Conservation (phyloP, 2,113 vertebrate species). For the Caranx melampygus region DNA sequence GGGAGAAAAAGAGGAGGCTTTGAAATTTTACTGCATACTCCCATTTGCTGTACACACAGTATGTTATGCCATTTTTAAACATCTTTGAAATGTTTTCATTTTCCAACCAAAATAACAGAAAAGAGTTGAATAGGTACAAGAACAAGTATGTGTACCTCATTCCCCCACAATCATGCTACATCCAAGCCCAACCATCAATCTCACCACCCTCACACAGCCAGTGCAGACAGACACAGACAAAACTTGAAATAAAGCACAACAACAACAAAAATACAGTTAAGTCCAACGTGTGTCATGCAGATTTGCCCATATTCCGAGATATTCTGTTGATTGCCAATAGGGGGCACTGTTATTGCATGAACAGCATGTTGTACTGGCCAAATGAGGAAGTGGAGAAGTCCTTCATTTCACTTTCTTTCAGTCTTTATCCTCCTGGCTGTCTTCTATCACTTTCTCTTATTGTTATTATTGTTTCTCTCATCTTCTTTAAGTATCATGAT, state of each 20-base stretch:
- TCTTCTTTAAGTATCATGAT: neutral
- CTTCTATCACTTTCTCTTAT: neutral
- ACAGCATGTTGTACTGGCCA: neutral
- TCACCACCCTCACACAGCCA: neutral
- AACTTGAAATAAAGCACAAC: neutral
- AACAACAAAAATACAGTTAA: neutral
- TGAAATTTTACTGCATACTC: too few species aligned
- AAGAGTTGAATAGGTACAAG: neutral
- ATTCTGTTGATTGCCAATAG: constrained; percentile 38
- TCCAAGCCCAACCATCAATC: neutral
- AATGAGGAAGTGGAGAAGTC: constrained; percentile 6
- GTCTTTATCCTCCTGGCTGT: neutral
- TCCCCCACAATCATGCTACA: neutral
- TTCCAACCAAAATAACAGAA: neutral
- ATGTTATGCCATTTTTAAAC: too few species aligned
- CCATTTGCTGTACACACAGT: too few species aligned
- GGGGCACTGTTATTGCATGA: constrained; percentile 70
- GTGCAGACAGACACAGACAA: neutral
- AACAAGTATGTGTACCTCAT: neutral
- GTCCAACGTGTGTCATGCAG: neutral
- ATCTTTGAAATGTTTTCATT: too few species aligned
- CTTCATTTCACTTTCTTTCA: constrained; percentile 22
- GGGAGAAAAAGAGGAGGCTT: too few species aligned
- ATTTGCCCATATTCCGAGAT: neutral
- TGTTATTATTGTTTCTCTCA: constrained; percentile 9